phyloP scores from a whole-genome alignment of 2,113 vertebrate species.

The Varanus salvator region DNA sequence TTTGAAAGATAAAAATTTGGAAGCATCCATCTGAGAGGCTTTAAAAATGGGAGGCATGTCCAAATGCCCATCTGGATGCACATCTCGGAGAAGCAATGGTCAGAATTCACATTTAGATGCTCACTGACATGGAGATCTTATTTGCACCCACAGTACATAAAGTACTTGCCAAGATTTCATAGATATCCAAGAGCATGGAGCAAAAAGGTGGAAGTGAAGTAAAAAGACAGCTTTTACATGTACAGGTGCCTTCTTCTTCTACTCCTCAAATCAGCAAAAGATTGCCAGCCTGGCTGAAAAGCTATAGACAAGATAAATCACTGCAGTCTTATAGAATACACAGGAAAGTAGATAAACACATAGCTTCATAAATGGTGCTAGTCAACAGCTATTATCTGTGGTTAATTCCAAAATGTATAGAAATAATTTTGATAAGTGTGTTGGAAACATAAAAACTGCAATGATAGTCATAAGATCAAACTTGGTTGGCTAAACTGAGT shows the following conservation, averaged over 20 bases:
- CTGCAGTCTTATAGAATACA: not conserved
- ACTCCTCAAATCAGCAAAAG: not conserved
- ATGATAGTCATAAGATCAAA: not conserved
- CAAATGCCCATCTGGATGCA: too few species aligned
- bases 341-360: not conserved
- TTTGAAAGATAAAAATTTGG: not conserved
- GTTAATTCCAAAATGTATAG: not conserved
- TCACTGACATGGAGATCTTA: not conserved
- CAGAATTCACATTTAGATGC: too few species aligned
- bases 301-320: not conserved
- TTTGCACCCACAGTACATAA: not conserved
- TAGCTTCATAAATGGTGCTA: not conserved
- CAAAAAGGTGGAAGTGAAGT: not conserved
- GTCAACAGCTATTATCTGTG: not conserved
- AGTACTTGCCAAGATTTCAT: not conserved
- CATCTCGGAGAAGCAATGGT: not conserved
- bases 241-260: not conserved
- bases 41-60: not conserved
- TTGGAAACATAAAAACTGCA: not conserved
- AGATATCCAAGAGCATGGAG: not conserved
- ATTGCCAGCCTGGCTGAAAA: not conserved
- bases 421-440: not conserved
- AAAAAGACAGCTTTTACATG: not conserved
- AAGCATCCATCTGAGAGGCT: not conserved
- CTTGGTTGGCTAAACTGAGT: conserved; percentile 36